Base-by-base conservation (phyloP, 2,888 invertebrate genomes). In the Erebia palarica region DNA sequence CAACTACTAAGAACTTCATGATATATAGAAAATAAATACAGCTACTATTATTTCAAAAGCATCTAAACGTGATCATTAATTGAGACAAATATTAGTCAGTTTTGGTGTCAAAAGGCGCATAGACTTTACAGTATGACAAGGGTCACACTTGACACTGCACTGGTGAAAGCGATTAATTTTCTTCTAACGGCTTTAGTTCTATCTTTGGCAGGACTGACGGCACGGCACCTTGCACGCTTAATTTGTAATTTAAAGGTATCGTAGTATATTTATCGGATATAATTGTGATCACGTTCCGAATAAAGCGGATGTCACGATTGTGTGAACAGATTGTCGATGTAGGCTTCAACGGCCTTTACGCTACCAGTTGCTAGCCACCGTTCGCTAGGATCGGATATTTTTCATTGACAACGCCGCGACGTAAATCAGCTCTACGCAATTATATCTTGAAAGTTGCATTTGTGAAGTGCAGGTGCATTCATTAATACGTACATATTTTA, bases 321-420 rank as follows among this genome's bases (percentile, higher is more conserved):
- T 92, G 91, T 90, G 91, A 88, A 86, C 84, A 82, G 90, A 83
- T 84, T 90, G 79, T 82, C 84, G 86, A 92, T 86, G 80, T 80
- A 75, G 81, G 79, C 80, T 81, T 79, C 80, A 78, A 83, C 78
- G 79, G 79, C 80, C 79, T 81, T 78, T 74, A 77, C 78, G 80
- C 76, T 78, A 83, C 78, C 88, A 93, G 92, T 93, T 81, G 82
- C 80, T 79, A 81, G 75, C 77, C 79, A 83, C 77, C 87, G 79
- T 82, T 86, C 82, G 79, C 75, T 80, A 82, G 75, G 90, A 84
- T 85, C 87, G 86, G 87, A 85, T 87, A 85, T 80, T 80, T 63
- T 80, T 68, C 49, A 55, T 57, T 18, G 14, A 53, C 21, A 27
- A 64, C 64, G 53, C n/a, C 65, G 63, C 63, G 42, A 57, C 44